A percentile compares a stretch with the other conserved stretches of the same genome.
Evolutionary conservation across 2,113 vertebrate species (phyloP).

Genomic region (Thunnus thynnus): DNA sequence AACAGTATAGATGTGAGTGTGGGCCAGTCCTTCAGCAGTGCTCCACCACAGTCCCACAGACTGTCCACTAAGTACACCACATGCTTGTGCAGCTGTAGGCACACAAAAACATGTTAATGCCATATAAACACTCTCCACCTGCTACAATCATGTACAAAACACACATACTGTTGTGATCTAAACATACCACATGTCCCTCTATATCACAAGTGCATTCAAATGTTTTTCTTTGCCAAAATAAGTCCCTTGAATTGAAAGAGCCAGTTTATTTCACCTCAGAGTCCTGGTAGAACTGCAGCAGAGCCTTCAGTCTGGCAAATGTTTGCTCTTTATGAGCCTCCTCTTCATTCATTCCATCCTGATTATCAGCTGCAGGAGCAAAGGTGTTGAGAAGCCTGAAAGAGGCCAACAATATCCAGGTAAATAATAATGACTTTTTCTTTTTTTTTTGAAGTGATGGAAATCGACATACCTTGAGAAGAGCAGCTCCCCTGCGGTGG

Average conservation of each 20-base stretch:
- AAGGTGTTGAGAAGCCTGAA: constrained; percentile 83
- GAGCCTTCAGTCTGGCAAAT: constrained; percentile 81
- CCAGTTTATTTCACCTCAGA: constrained; percentile 84
- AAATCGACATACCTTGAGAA: constrained; percentile 82
- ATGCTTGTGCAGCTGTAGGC: constrained; percentile 89
- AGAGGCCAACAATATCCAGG: constrained; percentile 37
- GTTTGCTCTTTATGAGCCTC: constrained; percentile 66
- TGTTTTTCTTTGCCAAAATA: neutral
- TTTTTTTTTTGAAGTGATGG: neutral
- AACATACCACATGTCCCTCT: neutral
- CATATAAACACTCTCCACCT: neutral
- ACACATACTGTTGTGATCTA: neutral
- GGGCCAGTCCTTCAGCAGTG: constrained; percentile 92
- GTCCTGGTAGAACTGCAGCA: constrained; percentile 87
- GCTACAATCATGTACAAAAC: too few species aligned
- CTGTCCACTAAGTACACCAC: constrained; percentile 93
- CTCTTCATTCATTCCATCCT: constrained; percentile 63
- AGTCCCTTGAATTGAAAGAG: neutral
- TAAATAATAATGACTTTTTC: neutral
- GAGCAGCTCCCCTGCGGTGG: constrained; percentile 91
- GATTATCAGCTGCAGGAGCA: constrained; percentile 60
- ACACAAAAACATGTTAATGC: neutral
- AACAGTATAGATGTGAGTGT: constrained; percentile 88
- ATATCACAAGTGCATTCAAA: neutral
- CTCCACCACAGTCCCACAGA: constrained; percentile 91